These are phyloP conservation scores for Pristionchus fissidentatus DNA, from an alignment of 2,888 invertebrate genomes.

Conservation along the genomic window DNA sequence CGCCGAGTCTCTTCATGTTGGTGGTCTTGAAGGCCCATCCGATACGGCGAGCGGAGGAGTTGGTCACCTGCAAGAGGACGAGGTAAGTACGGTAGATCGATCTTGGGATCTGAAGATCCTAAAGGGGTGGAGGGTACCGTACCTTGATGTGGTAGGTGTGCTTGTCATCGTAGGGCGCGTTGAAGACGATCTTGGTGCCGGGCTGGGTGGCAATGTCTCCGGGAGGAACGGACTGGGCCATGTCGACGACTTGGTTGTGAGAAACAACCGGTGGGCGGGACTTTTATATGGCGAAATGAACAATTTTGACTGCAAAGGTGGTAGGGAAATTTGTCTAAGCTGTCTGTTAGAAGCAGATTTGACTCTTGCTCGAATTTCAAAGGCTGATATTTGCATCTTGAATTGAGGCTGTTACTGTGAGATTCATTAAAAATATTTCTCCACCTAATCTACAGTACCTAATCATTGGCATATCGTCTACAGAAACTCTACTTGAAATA, in stretches of 20 bases:
- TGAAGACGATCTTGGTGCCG: conserved; percentile 31
- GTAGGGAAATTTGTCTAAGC: too few relatives aligned
- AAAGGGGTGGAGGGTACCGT: not conserved
- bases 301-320: too few relatives aligned
- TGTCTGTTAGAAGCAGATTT: too few relatives aligned
- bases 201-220: conserved; percentile 21
- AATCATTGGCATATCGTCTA: too few relatives aligned
- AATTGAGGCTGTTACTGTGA: too few relatives aligned
- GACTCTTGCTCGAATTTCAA: too few relatives aligned
- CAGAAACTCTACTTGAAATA: too few relatives aligned
- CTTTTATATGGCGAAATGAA: not conserved
- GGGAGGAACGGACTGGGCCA: conserved; percentile 26
- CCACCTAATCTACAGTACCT: too few relatives aligned
- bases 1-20: conserved; percentile 19
- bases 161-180: conserved; percentile 21
- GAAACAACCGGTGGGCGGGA: not conserved
- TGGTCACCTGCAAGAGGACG: not conserved
- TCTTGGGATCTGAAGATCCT: not conserved
- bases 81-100: not conserved
- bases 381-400: too few relatives aligned
- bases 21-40: conserved; percentile 26
- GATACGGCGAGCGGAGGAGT: conserved; percentile 16
- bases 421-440: too few relatives aligned
- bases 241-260: conserved; percentile 3
- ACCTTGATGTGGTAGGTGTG: conserved; percentile 31